These are phyloP conservation scores for Lithodes maja DNA, from an alignment of 2,888 invertebrate species.

Conservation along the genomic window DNA sequence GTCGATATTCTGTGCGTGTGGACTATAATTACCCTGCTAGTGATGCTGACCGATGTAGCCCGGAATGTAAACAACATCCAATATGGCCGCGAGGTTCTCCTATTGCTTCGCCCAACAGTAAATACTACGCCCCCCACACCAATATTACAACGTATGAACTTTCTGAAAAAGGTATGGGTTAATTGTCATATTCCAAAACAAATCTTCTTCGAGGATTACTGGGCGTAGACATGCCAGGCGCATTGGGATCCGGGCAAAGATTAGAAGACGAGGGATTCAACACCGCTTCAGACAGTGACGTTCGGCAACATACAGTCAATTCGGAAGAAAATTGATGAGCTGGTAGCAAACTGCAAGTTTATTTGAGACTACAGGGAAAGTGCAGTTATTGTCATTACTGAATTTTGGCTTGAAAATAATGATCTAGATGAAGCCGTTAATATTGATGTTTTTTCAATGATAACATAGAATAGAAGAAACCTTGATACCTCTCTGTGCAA, in stretches of 20 bases:
- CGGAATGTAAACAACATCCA: not conserved
- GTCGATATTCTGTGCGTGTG: not conserved
- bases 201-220: not conserved
- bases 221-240: constrained; percentile 7
- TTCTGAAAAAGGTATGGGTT: not conserved
- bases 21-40: not conserved
- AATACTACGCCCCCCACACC: not conserved
- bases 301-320: constrained; percentile 9
- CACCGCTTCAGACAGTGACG: constrained; percentile 6
- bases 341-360: not conserved
- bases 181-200: not conserved
- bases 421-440: not conserved
- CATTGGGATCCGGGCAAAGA: not conserved
- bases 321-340: constrained; percentile 20
- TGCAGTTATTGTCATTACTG: constrained; percentile 11
- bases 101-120: not conserved
- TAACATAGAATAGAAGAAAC: not conserved
- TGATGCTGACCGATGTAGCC: not conserved
- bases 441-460: constrained; percentile 5
- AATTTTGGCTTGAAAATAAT: not conserved
- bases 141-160: not conserved
- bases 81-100: not conserved
- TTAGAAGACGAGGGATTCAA: not conserved
- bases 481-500: no score
- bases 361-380: not conserved